These are phyloP conservation scores for Lasioglossum zephyrum DNA, from an alignment of 2,888 invertebrate genomes.

Conservation along the genomic window DNA sequence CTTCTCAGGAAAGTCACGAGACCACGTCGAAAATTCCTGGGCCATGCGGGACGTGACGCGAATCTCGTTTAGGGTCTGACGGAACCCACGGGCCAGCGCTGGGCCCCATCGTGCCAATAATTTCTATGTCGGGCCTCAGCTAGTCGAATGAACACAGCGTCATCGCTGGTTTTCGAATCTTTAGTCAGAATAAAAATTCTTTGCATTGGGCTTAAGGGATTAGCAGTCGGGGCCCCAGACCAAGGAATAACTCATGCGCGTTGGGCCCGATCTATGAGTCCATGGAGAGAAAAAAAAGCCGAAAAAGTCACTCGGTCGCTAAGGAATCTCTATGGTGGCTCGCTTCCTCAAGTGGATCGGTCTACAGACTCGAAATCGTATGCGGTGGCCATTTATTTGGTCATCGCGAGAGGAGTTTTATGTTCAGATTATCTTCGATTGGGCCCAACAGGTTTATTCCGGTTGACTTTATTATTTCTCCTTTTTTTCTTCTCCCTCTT, in stretches of 20 bases:
- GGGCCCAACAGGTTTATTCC: background rate
- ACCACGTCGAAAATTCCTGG: constrained; percentile 53
- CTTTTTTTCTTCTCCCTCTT: background rate
- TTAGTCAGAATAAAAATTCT: background rate
- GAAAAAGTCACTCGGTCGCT: background rate
- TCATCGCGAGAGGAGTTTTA: background rate
- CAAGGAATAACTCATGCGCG: constrained; percentile 36
- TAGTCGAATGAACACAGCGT: background rate
- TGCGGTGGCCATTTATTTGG: background rate
- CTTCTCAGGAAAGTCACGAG: constrained; percentile 60
- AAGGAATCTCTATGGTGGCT: background rate
- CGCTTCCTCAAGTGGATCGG: background rate
- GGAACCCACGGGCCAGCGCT: background rate
- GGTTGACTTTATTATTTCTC: background rate
- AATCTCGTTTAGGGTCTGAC: constrained; percentile 37
- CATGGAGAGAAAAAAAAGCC: background rate
- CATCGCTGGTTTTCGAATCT: background rate
- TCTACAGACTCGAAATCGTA: background rate
- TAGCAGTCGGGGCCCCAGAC: constrained; percentile 11
- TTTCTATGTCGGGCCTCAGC: background rate
- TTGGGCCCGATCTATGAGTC: background rate
- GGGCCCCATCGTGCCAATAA: constrained; percentile 24
- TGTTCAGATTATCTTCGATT: background rate
- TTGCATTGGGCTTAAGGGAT: background rate
- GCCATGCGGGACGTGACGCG: constrained; percentile 60